Evolutionary conservation across 2,797 vertebrate genomes (phyloP), one percentile per base, ranked within the genome.

Genomic region (Lepilemur ruficaudatus): DNA sequence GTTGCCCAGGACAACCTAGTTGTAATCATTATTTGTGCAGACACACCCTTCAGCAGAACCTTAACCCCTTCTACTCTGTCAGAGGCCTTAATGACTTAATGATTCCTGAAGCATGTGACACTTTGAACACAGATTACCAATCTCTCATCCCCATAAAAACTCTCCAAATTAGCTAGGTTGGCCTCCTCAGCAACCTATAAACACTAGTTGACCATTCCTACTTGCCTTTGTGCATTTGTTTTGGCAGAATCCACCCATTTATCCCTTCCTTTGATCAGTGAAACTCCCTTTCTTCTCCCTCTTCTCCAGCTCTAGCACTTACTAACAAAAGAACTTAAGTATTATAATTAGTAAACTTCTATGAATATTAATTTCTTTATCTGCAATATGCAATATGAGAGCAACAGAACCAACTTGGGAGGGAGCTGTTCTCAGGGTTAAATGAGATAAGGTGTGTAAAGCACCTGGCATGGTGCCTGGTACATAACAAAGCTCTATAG

Each of bases 1-100:
- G 73, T 69, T 90, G 91, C 89, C 67, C 86, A 43, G 48, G 92
- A 57, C 85, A 93, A 85, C 28, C 55, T 23, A 52, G 78, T 43
- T 85, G 13, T 14, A 75, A 96, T 46, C 63, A 50, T 81, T 92
- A 63, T 87, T 95, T 82, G 80, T 17, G 35, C 8, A 94, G 89
- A 84, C 59, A 72, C 85, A 18, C 41, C 79, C 32, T 92, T 83
- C 35, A 20, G n/a, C 70, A 89, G 69, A 94, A 52, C 25, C 41
- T 97, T 97, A 97, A 97, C 72, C 63, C 93, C 73, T 96, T 89
- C 88, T 55, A 41, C 50, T 79, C 90, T n/a, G 20, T 23, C 38
- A 63, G 81, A 52, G 28, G 8, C 50, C 38, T 65, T 83, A 75
- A 72, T 20, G 25, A 28, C 17, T 73, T 87, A 41, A 70, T 70